Evolutionary conservation across 23 tunicate species (phyloP).

Genomic region (Pegea sp.): DNA sequence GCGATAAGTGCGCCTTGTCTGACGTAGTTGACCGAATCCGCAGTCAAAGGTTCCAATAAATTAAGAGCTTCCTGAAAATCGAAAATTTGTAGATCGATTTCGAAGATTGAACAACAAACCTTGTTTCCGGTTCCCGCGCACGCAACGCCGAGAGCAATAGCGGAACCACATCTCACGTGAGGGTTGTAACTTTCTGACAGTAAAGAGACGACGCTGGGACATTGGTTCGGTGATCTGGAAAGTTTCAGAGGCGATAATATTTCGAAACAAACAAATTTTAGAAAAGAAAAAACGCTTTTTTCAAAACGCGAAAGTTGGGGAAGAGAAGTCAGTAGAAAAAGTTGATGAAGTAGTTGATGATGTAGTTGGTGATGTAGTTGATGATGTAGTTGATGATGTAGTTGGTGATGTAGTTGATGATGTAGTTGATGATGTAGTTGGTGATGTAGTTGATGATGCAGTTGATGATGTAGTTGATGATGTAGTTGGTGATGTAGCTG

Average conservation of each 20-base stretch:
- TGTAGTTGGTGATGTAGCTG: too few relatives aligned
- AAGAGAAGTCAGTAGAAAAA: too few relatives aligned
- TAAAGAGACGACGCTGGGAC: constrained; percentile 90
- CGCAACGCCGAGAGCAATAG: constrained; percentile 90
- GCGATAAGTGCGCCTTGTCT: constrained; percentile 94
- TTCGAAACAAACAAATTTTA: too few relatives aligned
- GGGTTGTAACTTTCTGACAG: constrained; percentile 95
- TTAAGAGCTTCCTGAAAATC: constrained; percentile 46
- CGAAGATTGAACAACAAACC: constrained; percentile 9
- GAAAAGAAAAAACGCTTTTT: not conserved
- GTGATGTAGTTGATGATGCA: too few relatives aligned
- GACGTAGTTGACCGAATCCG: constrained; percentile 84
- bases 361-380: too few relatives aligned
- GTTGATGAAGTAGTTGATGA: too few relatives aligned
- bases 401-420: too few relatives aligned
- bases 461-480: too few relatives aligned
- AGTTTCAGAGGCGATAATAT: not conserved
- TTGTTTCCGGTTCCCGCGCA: constrained; percentile 96
- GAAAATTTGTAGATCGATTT: not conserved
- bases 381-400: too few relatives aligned
- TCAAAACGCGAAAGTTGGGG: not conserved
- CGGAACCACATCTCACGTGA: constrained; percentile 86
- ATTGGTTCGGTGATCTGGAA: constrained; percentile 73
- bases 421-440: too few relatives aligned
- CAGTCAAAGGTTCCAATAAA: constrained; percentile 60